phyloP scores from a whole-genome alignment of 2,113 vertebrate genomes.

The Phrynosoma blainvillii region DNA sequence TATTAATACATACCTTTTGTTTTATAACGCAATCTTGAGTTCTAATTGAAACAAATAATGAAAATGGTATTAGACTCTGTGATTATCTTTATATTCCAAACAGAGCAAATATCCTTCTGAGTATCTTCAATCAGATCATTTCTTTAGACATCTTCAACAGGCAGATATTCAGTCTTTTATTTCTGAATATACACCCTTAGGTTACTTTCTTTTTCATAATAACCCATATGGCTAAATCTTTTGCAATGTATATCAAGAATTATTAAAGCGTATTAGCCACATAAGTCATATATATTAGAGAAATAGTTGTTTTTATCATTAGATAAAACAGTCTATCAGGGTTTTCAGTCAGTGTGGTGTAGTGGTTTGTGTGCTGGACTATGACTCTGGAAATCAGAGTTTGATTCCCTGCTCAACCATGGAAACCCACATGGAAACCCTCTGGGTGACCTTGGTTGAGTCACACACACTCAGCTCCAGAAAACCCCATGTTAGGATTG shows the following conservation, averaged over 20 bases:
- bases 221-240: no score
- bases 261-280: background rate
- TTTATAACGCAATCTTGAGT: constrained; percentile 41
- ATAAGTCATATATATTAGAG: background rate
- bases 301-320: background rate
- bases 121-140: background rate
- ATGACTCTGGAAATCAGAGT: no score
- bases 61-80: background rate
- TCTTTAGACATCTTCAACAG: background rate
- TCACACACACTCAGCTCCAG: no score
- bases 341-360: no score
- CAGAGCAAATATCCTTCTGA: background rate
- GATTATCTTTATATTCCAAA: background rate
- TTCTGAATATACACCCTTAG: background rate
- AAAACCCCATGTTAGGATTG: no score
- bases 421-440: no score
- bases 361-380: no score
- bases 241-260: background rate
- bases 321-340: no score
- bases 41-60: constrained; percentile 36
- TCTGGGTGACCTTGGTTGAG: no score
- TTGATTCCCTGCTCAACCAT: no score
- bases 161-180: background rate
- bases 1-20: constrained; percentile 33
- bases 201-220: background rate